Base-by-base conservation (phyloP, 2,797 vertebrate species). In the Streptopelia turtur region DNA sequence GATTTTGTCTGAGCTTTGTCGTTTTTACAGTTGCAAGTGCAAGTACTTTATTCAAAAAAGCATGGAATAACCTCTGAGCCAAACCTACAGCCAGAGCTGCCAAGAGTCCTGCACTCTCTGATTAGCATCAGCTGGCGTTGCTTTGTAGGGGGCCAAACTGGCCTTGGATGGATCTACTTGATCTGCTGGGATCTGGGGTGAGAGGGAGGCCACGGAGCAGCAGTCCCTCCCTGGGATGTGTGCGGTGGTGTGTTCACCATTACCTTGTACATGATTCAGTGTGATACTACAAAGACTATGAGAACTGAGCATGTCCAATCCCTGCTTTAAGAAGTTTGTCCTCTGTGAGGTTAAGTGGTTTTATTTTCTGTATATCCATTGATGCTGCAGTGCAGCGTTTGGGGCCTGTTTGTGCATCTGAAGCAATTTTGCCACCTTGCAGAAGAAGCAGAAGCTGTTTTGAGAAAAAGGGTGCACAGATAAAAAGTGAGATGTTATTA, bases 51-150 rank as follows among this genome's bases (percentile, higher is more conserved):
- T 25, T 89, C 25, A 56, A 68, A 90, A n/a, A 88, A 88, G 25
- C 61, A 52, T 22, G 53, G 65, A 75, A 25, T 35, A 35, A 22
- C 45, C 41, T 70, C 57, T 81, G 61, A 75, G 83, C 91, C 45
- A 95, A 13, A 52, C 41, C n/a, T 87, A 9, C 8, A 66, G 53
- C 49, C 86, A 69, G 41, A 64, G 47, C 71, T 91, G 89, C 86
- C 93, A 92, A 31, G 63, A 83, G 60, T 70, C 65, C 53, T 55
- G 53, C 9, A 1, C 49, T 59, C 37, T 41, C 3, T 59, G 37
- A 66, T 90, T 24, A 84, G 37, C 83, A 65, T 94, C 89, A 64
- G 65, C 91, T 84, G 61, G 22, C 83, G 60, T 69, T 75, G 56
- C 50, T 82, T 39, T 60, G 39, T 33, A 31, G 33, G 45, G n/a